These are phyloP conservation scores for Drosophila arawakana DNA, from an alignment of 1,140 invertebrate species.

Conservation along the genomic window DNA sequence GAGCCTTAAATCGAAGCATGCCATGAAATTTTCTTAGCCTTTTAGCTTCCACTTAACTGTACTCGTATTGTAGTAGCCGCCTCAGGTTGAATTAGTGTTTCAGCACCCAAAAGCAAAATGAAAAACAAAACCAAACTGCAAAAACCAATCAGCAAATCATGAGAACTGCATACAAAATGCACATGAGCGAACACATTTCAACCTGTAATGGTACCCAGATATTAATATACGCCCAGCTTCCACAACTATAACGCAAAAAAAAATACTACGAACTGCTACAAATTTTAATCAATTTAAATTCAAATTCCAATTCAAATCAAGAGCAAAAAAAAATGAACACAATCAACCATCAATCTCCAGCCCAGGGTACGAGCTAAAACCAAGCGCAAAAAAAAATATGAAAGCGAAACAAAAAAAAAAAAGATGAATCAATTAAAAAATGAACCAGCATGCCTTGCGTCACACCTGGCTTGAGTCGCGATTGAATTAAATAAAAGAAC, in stretches of 20 bases:
- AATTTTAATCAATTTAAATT: slow-evolving; percentile 23
- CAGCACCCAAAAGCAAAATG: slow-evolving; percentile 48
- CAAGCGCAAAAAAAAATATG: slow-evolving; percentile 44
- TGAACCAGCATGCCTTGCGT: slow-evolving; percentile 78
- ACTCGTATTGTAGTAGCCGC: slow-evolving; percentile 53
- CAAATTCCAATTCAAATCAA: slow-evolving; percentile 17
- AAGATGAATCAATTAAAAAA: slow-evolving; percentile 25
- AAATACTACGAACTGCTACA: slow-evolving; percentile 50
- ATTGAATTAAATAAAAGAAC: slow-evolving; percentile 74
- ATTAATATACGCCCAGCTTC: slow-evolving; percentile 84
- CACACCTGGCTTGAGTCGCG: slow-evolving; percentile 82
- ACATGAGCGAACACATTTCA: slow-evolving; percentile 70
- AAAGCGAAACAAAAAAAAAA: slow-evolving; percentile 29
- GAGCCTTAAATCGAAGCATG: slow-evolving; percentile 65
- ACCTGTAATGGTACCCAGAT: slow-evolving; percentile 84
- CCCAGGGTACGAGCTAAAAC: slow-evolving; percentile 55
- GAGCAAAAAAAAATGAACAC: slow-evolving; percentile 35
- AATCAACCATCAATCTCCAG: slow-evolving; percentile 49
- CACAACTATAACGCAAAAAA: slow-evolving; percentile 62
- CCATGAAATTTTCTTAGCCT: slow-evolving; percentile 44
- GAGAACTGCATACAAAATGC: slow-evolving; percentile 41
- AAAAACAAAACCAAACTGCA: slow-evolving; percentile 22
- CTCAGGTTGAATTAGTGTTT: slow-evolving; percentile 79
- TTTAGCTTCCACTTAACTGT: slow-evolving; percentile 50
- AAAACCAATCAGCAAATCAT: slow-evolving; percentile 36